Conservation (phyloP, 2,888 invertebrate species). For the Eupsilia transversa region DNA sequence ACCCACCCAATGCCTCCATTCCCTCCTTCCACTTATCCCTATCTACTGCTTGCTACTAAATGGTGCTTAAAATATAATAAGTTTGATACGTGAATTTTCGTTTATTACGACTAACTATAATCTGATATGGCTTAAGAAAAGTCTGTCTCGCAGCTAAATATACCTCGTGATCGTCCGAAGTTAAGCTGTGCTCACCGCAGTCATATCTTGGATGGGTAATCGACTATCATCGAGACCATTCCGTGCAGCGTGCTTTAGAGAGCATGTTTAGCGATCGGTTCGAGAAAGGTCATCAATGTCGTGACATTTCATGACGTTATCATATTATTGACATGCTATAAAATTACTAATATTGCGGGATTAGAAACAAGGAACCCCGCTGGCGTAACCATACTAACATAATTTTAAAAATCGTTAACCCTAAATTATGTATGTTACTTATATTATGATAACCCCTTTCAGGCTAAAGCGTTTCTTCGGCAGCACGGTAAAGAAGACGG, state of each 20-base stretch:
- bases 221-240: background rate
- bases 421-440: background rate
- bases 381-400: background rate
- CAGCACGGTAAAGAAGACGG: slow-evolving; percentile 97
- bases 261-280: background rate
- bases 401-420: background rate
- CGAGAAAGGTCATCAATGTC: background rate
- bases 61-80: background rate
- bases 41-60: slow-evolving; percentile 15
- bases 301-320: background rate
- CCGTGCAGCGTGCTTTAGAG: background rate
- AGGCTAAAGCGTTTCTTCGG: slow-evolving; percentile 96
- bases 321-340: background rate
- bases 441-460: slow-evolving; percentile 1
- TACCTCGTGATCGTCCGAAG: background rate
- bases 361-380: background rate
- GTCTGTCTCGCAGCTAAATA: background rate
- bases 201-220: background rate
- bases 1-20: background rate
- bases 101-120: slow-evolving; percentile 12
- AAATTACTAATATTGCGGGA: background rate
- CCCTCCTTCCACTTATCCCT: too few species aligned
- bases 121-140: background rate
- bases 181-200: background rate
- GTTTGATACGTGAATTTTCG: background rate